phyloP scores from a whole-genome alignment of 37 sponge, comb jelly and placozoan genomes.

The Haliclona indistincta region DNA sequence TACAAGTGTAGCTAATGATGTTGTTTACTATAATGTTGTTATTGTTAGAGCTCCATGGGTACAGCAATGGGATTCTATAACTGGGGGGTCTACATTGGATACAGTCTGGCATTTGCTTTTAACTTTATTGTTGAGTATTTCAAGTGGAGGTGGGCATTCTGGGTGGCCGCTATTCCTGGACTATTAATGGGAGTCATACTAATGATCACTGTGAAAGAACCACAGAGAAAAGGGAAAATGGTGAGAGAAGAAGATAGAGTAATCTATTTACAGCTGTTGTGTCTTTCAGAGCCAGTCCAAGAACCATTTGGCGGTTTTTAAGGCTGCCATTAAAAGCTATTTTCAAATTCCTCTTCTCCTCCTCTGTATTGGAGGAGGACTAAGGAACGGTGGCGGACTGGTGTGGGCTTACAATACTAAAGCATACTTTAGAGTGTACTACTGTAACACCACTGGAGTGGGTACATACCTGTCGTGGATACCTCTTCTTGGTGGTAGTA shows the following conservation, averaged over 20 bases:
- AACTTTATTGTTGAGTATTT: constrained; percentile 39
- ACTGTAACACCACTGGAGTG: constrained; percentile 31
- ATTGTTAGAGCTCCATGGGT: too few species aligned
- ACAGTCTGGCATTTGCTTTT: constrained; percentile 70
- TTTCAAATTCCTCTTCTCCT: constrained; percentile 54
- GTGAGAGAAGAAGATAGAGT: neutral
- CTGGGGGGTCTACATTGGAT: constrained; percentile 81
- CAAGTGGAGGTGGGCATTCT: constrained; percentile 74
- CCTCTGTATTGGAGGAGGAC: constrained; percentile 75
- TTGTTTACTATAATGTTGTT: too few species aligned
- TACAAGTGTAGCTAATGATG: too few species aligned
- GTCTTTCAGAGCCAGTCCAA: too few species aligned
- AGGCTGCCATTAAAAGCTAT: constrained; percentile 1
- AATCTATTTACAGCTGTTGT: neutral
- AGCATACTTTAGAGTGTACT: constrained; percentile 53
- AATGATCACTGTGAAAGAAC: constrained; percentile 67
- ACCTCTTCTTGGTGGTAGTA: constrained; percentile 73
- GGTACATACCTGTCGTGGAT: constrained; percentile 77
- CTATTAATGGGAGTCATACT: constrained; percentile 42
- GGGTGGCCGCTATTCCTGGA: constrained; percentile 59
- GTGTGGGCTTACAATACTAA: constrained; percentile 86
- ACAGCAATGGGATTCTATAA: constrained; percentile 77
- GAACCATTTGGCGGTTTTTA: neutral
- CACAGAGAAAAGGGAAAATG: constrained; percentile 18
- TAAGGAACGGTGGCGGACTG: constrained; percentile 73